A percentile compares a stretch with the other conserved stretches of the same genome.
These are phyloP conservation scores for Conchocele bisecta DNA, from an alignment of 2,888 invertebrate species.

Conservation along the genomic window DNA sequence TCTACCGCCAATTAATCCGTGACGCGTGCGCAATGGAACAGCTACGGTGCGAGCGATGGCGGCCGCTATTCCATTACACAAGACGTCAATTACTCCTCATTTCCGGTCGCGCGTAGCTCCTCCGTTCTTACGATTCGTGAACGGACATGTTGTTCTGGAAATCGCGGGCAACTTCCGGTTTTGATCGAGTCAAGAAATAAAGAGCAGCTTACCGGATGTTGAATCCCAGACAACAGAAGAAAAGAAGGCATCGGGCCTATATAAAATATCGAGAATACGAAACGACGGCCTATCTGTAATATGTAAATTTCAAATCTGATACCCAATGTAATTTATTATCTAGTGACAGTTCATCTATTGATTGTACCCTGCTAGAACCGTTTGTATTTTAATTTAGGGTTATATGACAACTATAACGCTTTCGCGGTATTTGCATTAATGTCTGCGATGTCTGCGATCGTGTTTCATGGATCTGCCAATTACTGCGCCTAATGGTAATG, in stretches of 20 bases:
- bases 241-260: too few relatives aligned
- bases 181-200: conserved; percentile 64
- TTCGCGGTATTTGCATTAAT: conserved; percentile 49
- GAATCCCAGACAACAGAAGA: conserved; percentile 35
- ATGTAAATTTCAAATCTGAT: too few relatives aligned
- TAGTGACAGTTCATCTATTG: too few relatives aligned
- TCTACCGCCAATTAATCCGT: too few relatives aligned
- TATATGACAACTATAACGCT: conserved; percentile 38
- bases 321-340: too few relatives aligned
- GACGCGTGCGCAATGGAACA: too few relatives aligned
- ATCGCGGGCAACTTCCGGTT: conserved; percentile 65
- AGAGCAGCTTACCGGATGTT: conserved; percentile 65
- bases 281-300: too few relatives aligned
- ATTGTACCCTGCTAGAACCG: too few relatives aligned
- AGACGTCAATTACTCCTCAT: conserved; percentile 53
- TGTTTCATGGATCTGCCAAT: conserved; percentile 32
- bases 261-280: too few relatives aligned
- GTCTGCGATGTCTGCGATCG: conserved; percentile 41
- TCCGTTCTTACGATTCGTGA: conserved; percentile 46
- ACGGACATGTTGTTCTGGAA: conserved; percentile 56
- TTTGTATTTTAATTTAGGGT: conserved; percentile 13
- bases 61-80: conserved; percentile 42
- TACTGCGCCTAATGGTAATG: too few relatives aligned
- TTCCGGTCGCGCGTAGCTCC: conserved; percentile 58
- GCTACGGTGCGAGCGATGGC: too few relatives aligned